phyloP scores from a whole-genome alignment of 2,797 vertebrate genomes.

The Peromyscus attwateri region DNA sequence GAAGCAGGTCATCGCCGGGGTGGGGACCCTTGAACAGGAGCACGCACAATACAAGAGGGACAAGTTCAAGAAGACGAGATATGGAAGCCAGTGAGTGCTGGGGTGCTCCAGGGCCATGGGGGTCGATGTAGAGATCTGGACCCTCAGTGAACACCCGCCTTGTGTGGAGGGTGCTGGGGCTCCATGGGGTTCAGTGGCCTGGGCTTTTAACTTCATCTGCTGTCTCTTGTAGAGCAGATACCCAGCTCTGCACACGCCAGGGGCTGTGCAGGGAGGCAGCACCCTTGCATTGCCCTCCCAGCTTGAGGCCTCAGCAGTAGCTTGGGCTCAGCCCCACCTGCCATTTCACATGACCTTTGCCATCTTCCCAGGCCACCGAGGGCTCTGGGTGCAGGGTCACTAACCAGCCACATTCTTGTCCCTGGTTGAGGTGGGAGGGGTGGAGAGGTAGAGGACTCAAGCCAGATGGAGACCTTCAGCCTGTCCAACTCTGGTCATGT shows the following conservation, averaged over 20 bases:
- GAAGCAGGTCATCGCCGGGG: constrained; percentile 93
- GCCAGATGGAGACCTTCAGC: neutral
- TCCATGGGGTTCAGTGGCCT: neutral
- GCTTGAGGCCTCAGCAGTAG: neutral
- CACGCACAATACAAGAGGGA: constrained; percentile 97
- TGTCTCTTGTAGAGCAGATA: neutral
- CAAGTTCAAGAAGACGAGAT: constrained; percentile 99
- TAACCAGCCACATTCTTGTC: neutral
- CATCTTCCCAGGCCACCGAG: too few relatives aligned
- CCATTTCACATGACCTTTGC: neutral
- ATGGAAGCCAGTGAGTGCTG: constrained; percentile 97
- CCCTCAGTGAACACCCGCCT: neutral
- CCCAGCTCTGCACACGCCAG: neutral
- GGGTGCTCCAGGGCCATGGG: too few relatives aligned
- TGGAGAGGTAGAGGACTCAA: neutral
- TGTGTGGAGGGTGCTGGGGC: too few relatives aligned
- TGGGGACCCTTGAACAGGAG: constrained; percentile 95
- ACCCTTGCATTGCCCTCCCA: neutral
- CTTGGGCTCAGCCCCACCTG: neutral
- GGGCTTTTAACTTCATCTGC: too few relatives aligned
- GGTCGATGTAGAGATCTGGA: neutral
- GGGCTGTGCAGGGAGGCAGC: neutral
- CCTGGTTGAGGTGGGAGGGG: neutral
- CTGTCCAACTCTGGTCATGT: neutral
- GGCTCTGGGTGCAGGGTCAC: neutral